Evolutionary conservation across 2,888 invertebrate genomes (phyloP).

Genomic region (Unio delphinus): DNA sequence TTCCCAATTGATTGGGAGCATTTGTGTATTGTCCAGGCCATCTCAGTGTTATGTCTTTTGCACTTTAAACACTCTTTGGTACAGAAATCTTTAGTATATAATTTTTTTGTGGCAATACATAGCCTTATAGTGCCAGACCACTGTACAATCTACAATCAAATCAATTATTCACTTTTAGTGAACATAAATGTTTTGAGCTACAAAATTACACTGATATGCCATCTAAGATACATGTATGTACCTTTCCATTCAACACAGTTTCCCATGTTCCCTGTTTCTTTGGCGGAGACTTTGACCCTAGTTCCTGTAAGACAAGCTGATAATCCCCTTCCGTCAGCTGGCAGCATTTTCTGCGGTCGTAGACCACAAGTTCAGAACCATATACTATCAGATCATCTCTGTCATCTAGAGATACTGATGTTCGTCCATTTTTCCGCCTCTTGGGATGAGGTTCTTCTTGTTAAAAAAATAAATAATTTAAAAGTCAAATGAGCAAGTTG

Average conservation of each 20-base stretch:
- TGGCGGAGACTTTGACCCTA: slow-evolving; percentile 74
- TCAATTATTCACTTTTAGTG: too few species aligned
- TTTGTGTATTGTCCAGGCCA: too few species aligned
- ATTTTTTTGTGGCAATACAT: too few species aligned
- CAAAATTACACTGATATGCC: too few species aligned
- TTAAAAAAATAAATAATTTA: slow-evolving; percentile 5
- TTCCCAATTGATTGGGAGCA: too few species aligned
- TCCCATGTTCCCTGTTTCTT: slow-evolving; percentile 84
- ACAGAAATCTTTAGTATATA: too few species aligned
- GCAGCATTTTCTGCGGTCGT: slow-evolving; percentile 91
- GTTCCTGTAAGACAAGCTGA: slow-evolving; percentile 87
- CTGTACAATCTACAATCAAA: too few species aligned
- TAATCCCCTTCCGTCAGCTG: slow-evolving; percentile 91
- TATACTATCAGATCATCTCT: slow-evolving; percentile 51
- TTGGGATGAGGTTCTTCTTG: slow-evolving; percentile 62
- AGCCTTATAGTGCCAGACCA: too few species aligned
- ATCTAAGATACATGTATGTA: slow-evolving; percentile 36
- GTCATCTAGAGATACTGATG: slow-evolving; percentile 17
- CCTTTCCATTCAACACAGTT: slow-evolving; percentile 76
- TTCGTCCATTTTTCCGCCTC: slow-evolving; percentile 52
- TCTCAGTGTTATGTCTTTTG: too few species aligned
- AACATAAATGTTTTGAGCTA: too few species aligned
- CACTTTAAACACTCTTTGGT: too few species aligned
- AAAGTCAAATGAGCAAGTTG: not conserved
- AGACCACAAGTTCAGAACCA: slow-evolving; percentile 83